Evolutionary conservation across 1,140 invertebrate species (phyloP).

Genomic region (Armadillidium nasatum): DNA sequence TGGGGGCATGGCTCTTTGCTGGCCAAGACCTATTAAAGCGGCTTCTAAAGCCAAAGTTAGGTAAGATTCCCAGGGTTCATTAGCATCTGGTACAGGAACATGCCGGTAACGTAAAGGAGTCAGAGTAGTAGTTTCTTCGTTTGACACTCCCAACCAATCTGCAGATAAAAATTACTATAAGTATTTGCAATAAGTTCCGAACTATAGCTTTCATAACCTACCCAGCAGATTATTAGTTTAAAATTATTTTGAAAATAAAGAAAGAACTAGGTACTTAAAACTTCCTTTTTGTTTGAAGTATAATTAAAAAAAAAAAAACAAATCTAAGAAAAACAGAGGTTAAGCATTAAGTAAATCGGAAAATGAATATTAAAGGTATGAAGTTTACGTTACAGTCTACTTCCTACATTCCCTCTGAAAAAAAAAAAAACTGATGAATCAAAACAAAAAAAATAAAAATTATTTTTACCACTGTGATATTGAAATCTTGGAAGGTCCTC

Average conservation of each 20-base stretch:
- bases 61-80: constrained; percentile 67
- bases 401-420: background rate
- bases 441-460: background rate
- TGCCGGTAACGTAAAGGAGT: constrained; percentile 65
- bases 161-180: constrained; percentile 34
- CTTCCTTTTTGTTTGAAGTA: no score
- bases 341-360: no score
- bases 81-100: constrained; percentile 64
- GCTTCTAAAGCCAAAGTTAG: constrained; percentile 67
- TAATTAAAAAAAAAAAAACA: no score
- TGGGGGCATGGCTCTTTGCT: constrained; percentile 70
- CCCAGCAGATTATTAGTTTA: no score
- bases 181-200: no score
- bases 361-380: no score
- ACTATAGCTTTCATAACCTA: no score
- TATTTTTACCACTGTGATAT: constrained; percentile 46
- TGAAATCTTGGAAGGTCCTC: constrained; percentile 49
- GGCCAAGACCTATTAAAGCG: constrained; percentile 63
- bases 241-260: no score
- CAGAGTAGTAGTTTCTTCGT: constrained; percentile 57
- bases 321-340: no score
- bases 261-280: no score
- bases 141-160: constrained; percentile 51
- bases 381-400: background rate
- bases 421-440: background rate